Base-by-base conservation (phyloP, 2,888 invertebrate species). In the Troides aeacus region DNA sequence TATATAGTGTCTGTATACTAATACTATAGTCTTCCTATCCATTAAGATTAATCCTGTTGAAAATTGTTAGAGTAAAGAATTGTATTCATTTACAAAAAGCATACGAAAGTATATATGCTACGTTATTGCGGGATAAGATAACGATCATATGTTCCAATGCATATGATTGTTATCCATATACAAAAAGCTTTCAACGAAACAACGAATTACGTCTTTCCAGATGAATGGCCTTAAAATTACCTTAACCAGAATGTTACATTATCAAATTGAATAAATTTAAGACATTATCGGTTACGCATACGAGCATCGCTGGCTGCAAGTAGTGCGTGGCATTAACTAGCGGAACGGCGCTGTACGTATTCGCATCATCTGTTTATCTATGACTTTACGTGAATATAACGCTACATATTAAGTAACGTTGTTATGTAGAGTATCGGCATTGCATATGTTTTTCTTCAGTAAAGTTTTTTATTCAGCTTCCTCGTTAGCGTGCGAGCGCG, bases 401-500 rank as follows among this genome's bases (percentile, higher is more conserved):
- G 76, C 74, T 76, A 76, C 46, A 46, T 7, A 78, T 81, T 81
- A 79, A 74, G 80, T 81, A 80, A 81, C 77, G 71, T 70, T 74
- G 75, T 79, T 77, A 77, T 71, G 76, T 71, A 72, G 74, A 63
- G 72, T 73, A 73, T 74, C 73, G 69, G 74, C 70, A 69, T 62
- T 70, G 72, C 68, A 73, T 68, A 72, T 74, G 74, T 74, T 76
- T 75, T 75, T 75, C 76, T 73, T 69, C 69, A 71, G 71, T 30
- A 17, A 66, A 64, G 74, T 75, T 77, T 79, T 79, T 80, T 80
- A 79, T 80, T 75, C 72, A 75, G 79, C 81, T 89, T 89, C 86
- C 89, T 90, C 85, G 89, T 89, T 88, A 88, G 81, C 75, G 75
- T 77, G 78, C 76, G 77, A 74, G 77, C 78, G 75, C 81, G 74